These are phyloP conservation scores for Tribolium madens DNA, from an alignment of 1,140 invertebrate species.

Conservation along the genomic window DNA sequence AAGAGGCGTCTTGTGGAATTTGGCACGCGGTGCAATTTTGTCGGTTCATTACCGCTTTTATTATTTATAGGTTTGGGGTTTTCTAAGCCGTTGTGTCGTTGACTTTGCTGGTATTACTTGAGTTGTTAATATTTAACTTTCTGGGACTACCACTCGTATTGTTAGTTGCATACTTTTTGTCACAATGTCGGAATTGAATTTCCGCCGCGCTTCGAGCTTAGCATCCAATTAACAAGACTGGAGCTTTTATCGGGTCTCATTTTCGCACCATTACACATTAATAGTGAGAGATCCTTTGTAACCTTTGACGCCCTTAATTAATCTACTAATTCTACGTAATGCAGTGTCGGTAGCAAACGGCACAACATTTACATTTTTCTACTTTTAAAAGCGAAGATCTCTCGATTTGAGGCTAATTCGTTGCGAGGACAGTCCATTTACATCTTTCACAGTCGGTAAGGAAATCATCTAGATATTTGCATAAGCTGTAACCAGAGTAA, in stretches of 20 bases:
- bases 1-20: neutral
- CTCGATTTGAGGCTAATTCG: neutral
- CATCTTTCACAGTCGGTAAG: neutral
- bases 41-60: conserved; percentile 9
- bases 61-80: conserved; percentile 30
- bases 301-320: conserved; percentile 35
- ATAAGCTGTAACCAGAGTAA: neutral
- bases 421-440: neutral
- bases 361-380: neutral
- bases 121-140: too few relatives aligned
- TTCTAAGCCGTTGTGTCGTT: neutral
- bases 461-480: conserved; percentile 10
- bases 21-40: conserved; percentile 12
- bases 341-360: neutral
- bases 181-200: neutral
- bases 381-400: neutral
- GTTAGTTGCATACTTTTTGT: neutral
- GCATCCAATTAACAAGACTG: conserved; percentile 33
- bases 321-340: conserved; percentile 13
- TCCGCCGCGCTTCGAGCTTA: neutral
- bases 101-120: conserved; percentile 2
- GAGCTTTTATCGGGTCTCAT: conserved; percentile 30
- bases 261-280: conserved; percentile 29
- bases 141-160: neutral
- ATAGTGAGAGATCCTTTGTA: conserved; percentile 37